Evolutionary conservation across 2,888 invertebrate species (phyloP), one percentile per base, ranked within the genome.

Genomic region (Ophonus ardosiacus): DNA sequence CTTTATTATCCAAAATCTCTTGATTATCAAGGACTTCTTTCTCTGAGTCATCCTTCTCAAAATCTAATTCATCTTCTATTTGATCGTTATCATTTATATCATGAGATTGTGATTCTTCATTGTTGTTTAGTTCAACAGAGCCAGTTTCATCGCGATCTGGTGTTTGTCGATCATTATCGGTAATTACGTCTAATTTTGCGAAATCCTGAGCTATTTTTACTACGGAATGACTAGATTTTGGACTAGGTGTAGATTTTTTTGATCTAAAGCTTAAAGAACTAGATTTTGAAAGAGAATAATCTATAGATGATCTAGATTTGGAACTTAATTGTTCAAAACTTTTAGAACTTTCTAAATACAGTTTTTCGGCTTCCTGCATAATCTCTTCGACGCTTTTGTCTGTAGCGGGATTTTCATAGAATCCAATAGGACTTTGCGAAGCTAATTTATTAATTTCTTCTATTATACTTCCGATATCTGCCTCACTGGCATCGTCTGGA

Each of bases 391-490:
- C 92, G 89, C 92, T 93, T 61, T 93, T 92, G 85, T 92, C 92
- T 43, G 92, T 92, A 0, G 89, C 89, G 85, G 90, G 91, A 86
- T 90, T 92, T 76, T 90, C 90, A 86, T 89, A 90, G 8, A 90
- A 8, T 4, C 91, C 91, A 43, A 91, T 87, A 8, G 91, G 91
- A 87, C 91, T 91, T 87, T 91, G 89, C 0, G 91, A 91, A 8
- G 91, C 91, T 38, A 91, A 89, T 86, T 94, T 93, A 87, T 93
- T 94, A 2, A 95, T 95, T 91, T 95, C 95, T 88, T 93, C 94
- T 87, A 95, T 94, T 89, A 95, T 94, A 90, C 93, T 93, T 87
- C 94, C 95, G 7, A 95, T 93, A 90, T 95, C 95, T 78, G 93
- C 92, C 87, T 94, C 93, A 68, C 92, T 92, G 31, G 87, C 86